Base-by-base conservation (phyloP, 2,797 vertebrate genomes). In the Mus caroli region DNA sequence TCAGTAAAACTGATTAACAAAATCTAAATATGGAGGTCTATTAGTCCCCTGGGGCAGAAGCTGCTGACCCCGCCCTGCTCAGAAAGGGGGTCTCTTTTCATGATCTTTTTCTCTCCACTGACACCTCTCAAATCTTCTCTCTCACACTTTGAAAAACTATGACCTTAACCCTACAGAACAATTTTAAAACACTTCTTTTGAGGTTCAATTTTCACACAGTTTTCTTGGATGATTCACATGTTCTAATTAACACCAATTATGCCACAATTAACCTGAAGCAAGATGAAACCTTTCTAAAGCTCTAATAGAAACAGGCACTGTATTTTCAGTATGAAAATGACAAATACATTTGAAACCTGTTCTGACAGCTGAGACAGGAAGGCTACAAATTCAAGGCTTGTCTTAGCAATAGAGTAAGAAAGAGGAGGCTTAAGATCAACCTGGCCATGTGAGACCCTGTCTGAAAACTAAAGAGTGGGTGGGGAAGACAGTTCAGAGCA, bases 211-310 rank as follows among this genome's bases (percentile, higher is more conserved):
- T 92, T n/a, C 84, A 91, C 13, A 77, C 86, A 58, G 13, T 43
- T 43, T 50, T 83, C 79, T 92, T 46, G 24, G 28, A 86, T 67
- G 40, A 67, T 22, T 83, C 85, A 92, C 5, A 89, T 50, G 26
- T 90, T 90, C 76, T 94, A 96, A 93, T 69, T 95, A 94, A 56
- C 84, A 43, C 9, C 56, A 93, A 89, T 82, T 62, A 58, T 43
- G 88, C 58, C 69, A 58, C 46, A 93, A 92, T 83, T 92, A 92
- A 92, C 71, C 85, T 88, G 15, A 88, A 92, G 75, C 64, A 75
- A 88, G 22, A 88, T 24, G 28, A 93, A 88, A 92, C 19, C 84
- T 46, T 88, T 88, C 67, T 93, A 91, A 80, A 95, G 96, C 73
- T 37, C 37, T 13, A 75, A 43, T 60, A 90, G 37, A 26, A 88